Evolutionary conservation across 2,888 invertebrate genomes (phyloP).

Genomic region (Dasypogon diadema): DNA sequence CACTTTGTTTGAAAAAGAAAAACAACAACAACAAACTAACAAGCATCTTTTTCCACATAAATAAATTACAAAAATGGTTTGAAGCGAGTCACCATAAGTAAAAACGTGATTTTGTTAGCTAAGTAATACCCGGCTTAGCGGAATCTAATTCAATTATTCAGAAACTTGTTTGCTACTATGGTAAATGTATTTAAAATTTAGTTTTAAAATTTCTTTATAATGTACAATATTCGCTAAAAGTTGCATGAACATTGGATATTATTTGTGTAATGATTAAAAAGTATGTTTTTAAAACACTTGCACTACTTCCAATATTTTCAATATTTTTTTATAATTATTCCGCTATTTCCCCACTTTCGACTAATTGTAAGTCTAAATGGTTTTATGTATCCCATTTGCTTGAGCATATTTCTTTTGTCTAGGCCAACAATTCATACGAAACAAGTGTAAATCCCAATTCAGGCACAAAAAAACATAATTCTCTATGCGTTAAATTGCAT

Average conservation of each 20-base stretch:
- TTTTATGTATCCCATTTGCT: not conserved
- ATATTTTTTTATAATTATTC: not conserved
- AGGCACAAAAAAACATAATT: not conserved
- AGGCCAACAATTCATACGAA: not conserved
- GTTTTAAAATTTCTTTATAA: not conserved
- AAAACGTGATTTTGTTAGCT: too few species aligned
- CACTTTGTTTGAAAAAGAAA: too few species aligned
- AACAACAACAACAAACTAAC: too few species aligned
- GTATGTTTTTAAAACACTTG: not conserved
- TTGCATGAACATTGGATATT: not conserved
- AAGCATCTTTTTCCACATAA: too few species aligned
- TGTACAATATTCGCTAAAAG: not conserved
- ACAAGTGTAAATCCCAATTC: not conserved
- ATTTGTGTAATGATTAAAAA: not conserved
- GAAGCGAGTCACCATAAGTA: too few species aligned
- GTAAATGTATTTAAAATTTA: too few species aligned
- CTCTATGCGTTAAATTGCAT: slow-evolving; percentile 4
- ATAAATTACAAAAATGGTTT: too few species aligned
- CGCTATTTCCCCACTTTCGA: not conserved
- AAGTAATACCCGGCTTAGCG: too few species aligned
- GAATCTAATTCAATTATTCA: too few species aligned
- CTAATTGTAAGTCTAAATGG: not conserved
- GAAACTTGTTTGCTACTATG: too few species aligned
- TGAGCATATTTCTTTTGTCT: slow-evolving; percentile 16
- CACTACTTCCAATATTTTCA: not conserved